A percentile compares a stretch with the other conserved stretches of the same genome.
phyloP scores from a whole-genome alignment of 2,888 invertebrate species.

The Barypeithes pellucidus region DNA sequence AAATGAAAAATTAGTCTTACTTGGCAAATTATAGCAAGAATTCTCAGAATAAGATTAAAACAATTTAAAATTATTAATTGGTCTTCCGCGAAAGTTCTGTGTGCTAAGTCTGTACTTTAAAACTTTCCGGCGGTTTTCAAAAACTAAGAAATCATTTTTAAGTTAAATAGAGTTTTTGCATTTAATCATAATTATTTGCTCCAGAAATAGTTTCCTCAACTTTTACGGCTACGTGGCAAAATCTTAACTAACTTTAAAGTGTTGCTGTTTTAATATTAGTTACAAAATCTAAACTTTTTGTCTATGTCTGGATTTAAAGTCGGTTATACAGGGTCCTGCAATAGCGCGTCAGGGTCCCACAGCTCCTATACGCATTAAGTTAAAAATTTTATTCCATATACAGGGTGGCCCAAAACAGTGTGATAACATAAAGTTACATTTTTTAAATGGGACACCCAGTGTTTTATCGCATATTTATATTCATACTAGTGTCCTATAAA shows the following conservation, averaged over 20 bases:
- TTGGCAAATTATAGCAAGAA: conserved; percentile 19
- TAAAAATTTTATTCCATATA: too few species aligned
- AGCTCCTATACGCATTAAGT: too few species aligned
- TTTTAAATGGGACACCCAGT: too few species aligned
- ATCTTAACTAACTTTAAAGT: background rate
- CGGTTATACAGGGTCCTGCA: too few species aligned
- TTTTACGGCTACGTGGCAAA: background rate
- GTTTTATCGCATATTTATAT: too few species aligned
- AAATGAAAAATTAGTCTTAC: conserved; percentile 52
- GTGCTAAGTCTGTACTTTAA: conserved; percentile 34
- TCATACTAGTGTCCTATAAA: too few species aligned
- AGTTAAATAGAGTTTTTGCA: conserved; percentile 15
- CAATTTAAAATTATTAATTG: conserved; percentile 44
- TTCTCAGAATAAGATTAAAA: conserved; percentile 38
- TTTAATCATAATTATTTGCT: conserved; percentile 21
- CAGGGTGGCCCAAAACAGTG: too few species aligned
- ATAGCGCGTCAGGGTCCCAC: too few species aligned
- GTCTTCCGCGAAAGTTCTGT: conserved; percentile 33
- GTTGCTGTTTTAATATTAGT: background rate
- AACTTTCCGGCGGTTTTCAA: conserved; percentile 18
- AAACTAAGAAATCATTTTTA: conserved; percentile 25
- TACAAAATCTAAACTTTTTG: too few species aligned
- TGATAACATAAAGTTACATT: too few species aligned
- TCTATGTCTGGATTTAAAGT: too few species aligned
- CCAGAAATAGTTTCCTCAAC: background rate